Evolutionary conservation across 2,888 invertebrate species (phyloP).

Genomic region (Rambutsinella grinnellia): DNA sequence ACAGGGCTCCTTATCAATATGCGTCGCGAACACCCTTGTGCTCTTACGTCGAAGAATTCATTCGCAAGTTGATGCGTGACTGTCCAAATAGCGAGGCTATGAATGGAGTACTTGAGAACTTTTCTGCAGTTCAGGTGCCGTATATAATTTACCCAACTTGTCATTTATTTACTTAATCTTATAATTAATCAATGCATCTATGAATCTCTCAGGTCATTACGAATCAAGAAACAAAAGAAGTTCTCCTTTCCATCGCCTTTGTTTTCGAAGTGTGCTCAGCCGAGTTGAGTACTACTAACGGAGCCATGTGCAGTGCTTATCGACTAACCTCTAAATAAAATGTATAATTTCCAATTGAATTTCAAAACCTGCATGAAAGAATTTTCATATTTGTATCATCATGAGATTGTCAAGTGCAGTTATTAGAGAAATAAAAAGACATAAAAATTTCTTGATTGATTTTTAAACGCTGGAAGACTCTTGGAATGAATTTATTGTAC

Average conservation of each 20-base stretch:
- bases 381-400: background rate
- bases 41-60: constrained; percentile 11
- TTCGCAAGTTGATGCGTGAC: background rate
- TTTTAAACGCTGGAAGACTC: background rate
- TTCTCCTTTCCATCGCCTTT: constrained; percentile 7
- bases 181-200: background rate
- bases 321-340: background rate
- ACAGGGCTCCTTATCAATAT: background rate
- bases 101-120: constrained; percentile 30
- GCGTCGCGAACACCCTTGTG: constrained; percentile 4
- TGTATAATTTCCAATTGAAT: background rate
- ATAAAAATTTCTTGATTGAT: background rate
- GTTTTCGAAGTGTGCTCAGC: constrained; percentile 24
- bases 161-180: background rate
- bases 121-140: constrained; percentile 22
- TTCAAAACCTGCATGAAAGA: background rate
- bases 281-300: background rate
- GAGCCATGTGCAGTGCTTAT: constrained; percentile 16
- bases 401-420: too few relatives aligned
- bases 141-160: background rate
- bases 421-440: too few relatives aligned
- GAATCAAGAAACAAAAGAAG: constrained; percentile 4
- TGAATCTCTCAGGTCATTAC: constrained; percentile 9
- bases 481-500: background rate
- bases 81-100: background rate